Conservation (phyloP, 2,113 vertebrate genomes). For the Petrocephalus zakoni region DNA sequence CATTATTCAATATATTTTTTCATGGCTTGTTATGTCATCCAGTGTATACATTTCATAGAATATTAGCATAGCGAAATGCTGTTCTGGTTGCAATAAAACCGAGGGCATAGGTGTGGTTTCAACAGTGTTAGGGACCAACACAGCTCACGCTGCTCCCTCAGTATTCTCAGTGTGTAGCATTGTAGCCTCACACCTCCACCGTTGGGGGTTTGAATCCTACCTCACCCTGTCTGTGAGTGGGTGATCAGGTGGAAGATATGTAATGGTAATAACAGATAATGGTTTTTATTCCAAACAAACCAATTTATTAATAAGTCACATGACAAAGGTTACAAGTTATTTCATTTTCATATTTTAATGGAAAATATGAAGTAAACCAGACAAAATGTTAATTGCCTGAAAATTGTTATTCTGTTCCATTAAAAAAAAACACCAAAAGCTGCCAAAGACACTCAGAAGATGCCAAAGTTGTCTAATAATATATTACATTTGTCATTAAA, state of each 20-base stretch:
- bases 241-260: not conserved
- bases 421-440: not conserved
- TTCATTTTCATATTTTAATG: not conserved
- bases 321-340: not conserved
- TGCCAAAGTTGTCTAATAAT: not conserved
- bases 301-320: not conserved
- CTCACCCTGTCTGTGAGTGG: not conserved
- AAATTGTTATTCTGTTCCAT: not conserved
- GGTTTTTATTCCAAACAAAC: not conserved
- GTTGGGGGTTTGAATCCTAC: not conserved
- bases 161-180: not conserved
- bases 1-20: not conserved
- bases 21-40: not conserved
- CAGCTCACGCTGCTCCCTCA: not conserved
- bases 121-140: not conserved
- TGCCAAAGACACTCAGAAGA: not conserved
- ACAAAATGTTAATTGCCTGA: not conserved
- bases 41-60: not conserved
- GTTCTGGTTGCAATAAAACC: not conserved
- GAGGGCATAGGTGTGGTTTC: not conserved
- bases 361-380: not conserved
- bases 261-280: not conserved
- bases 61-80: not conserved
- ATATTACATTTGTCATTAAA: not conserved
- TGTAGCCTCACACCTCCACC: not conserved